Evolutionary conservation across 1,140 invertebrate genomes (phyloP), one percentile per base, ranked within the genome.

Genomic region (Drosophila ercepeae): DNA sequence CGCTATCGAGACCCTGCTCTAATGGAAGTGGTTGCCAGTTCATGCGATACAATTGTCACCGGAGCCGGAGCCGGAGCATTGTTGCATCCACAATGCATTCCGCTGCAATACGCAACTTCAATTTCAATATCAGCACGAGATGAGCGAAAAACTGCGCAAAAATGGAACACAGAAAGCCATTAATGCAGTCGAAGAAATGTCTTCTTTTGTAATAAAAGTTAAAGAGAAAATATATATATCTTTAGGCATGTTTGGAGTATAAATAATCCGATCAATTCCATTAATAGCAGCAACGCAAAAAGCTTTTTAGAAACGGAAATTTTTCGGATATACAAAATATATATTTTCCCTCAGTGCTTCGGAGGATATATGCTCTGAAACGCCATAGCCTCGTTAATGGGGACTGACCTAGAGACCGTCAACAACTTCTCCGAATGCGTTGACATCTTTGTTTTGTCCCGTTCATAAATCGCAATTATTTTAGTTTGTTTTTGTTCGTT

Each of bases 331-430:
- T 44, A 23, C 19, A 11, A n/a, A 18, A 21, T 19, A 3, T 0
- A 9, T 3, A 13, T 58, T 59, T 49, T 61, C 9, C 5, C 45
- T 6, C n/a, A 1, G 27, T 45, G 19, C 0, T 29, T 0, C 32
- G 13, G n/a, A 49, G 42, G 23, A 64, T 48, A 60, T 21, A 34
- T 16, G 59, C 59, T 46, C 2, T 46, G 27, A 39, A 39, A 39
- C 8, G 19, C 27, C 29, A 21, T 64, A 19, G 55, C 53, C 9
- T 29, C 29, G 63, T 44, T 65, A 44, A 34, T 67, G 60, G 36
- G 58, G 48, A 21, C 46, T 68, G 61, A 68, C 64, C 64, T 67
- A 68, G 64, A 68, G 64, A 52, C 64, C 64, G 63, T 68, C 64
- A 68, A 65, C 61, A 67, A 53, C 61, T 68, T 45, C 46, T 49